These are phyloP conservation scores for Apolygus lucorum DNA, from an alignment of 1,140 invertebrate genomes.

Conservation along the genomic window DNA sequence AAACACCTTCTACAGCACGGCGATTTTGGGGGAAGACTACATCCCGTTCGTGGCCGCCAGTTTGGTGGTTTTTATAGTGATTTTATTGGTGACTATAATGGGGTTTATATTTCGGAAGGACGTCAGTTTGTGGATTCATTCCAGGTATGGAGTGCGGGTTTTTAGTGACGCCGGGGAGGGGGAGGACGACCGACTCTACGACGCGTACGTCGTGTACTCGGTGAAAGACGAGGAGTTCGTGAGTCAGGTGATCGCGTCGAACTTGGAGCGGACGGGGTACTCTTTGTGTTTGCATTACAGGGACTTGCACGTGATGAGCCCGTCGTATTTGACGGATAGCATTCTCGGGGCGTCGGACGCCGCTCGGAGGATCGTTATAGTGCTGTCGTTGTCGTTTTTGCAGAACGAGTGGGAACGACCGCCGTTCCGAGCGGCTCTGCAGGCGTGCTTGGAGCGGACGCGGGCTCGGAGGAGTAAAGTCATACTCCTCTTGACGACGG, in stretches of 20 bases:
- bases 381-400: constrained; percentile 63
- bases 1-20: constrained; percentile 48
- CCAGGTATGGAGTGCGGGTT: constrained; percentile 60
- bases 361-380: constrained; percentile 58
- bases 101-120: constrained; percentile 68
- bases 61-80: constrained; percentile 59
- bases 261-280: constrained; percentile 66
- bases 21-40: constrained; percentile 49
- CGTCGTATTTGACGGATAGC: constrained; percentile 56
- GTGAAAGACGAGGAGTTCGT: constrained; percentile 75
- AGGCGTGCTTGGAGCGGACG: constrained; percentile 43
- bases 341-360: constrained; percentile 69
- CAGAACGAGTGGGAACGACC: constrained; percentile 64
- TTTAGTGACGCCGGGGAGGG: constrained; percentile 50
- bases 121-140: constrained; percentile 62
- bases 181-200: constrained; percentile 64
- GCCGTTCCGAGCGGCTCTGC: constrained; percentile 63
- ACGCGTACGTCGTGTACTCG: constrained; percentile 81
- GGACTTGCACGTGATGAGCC: constrained; percentile 56
- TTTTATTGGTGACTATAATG: constrained; percentile 56
- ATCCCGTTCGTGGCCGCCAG: constrained; percentile 63
- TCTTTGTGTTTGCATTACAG: constrained; percentile 65
- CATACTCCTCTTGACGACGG: constrained; percentile 57
- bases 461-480: constrained; percentile 56
- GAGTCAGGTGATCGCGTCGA: constrained; percentile 61